A percentile compares a stretch with the other conserved stretches of the same genome.
Evolutionary conservation across 2,888 invertebrate species (phyloP).

Genomic region (Tubulanus polymorphus): DNA sequence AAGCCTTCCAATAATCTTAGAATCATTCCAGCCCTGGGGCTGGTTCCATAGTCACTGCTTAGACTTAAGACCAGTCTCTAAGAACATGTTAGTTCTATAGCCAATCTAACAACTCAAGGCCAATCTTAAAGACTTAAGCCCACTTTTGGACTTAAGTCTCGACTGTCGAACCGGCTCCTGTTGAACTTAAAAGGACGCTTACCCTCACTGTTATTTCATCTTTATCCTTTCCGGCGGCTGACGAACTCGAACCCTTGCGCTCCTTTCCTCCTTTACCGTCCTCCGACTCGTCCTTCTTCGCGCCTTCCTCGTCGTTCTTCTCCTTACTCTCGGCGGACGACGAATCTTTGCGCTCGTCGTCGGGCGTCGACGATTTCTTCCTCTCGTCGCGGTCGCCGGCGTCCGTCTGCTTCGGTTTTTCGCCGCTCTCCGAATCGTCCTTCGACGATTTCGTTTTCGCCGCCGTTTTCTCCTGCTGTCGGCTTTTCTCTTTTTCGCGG

Average conservation of each 20-base stretch:
- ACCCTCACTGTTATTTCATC: neutral
- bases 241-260: neutral
- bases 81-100: no score
- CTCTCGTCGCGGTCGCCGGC: neutral
- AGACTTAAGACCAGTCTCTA: no score
- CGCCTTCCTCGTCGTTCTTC: neutral
- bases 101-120: no score
- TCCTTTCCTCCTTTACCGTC: neutral
- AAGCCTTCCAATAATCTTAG: no score
- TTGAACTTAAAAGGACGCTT: neutral
- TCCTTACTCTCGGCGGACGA: neutral
- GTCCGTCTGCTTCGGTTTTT: constrained; percentile 1
- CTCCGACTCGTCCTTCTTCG: neutral
- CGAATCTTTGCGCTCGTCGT: constrained; percentile 43
- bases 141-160: no score
- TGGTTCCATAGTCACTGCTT: no score
- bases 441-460: constrained; percentile 7
- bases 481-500: no score
- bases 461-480: constrained; percentile 6
- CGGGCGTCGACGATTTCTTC: constrained; percentile 57
- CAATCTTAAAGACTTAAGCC: no score
- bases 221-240: neutral
- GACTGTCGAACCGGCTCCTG: neutral
- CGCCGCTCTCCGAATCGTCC: constrained; percentile 1
- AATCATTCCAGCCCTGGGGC: no score